Evolutionary conservation across 1,140 invertebrate species (phyloP).

Genomic region (Chironomus tepperi): DNA sequence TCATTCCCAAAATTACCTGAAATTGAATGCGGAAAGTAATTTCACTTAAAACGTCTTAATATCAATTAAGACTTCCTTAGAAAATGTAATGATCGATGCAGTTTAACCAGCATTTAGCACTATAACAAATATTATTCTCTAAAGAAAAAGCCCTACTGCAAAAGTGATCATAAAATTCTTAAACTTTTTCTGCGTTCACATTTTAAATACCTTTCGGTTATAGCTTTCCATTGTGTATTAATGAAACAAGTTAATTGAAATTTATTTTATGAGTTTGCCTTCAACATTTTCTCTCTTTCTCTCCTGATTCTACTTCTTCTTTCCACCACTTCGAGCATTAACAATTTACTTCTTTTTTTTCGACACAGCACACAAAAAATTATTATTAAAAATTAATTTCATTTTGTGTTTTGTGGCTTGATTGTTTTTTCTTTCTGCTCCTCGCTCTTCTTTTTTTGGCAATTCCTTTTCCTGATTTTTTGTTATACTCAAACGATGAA

Average conservation of each 20-base stretch:
- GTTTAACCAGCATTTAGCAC: no score
- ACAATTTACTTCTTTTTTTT: background rate
- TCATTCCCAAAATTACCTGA: no score
- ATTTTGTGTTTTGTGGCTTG: slow-evolving; percentile 17
- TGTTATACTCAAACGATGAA: background rate
- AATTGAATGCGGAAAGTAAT: no score
- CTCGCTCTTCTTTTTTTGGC: background rate
- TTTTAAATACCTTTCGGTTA: slow-evolving; percentile 9
- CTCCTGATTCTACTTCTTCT: background rate
- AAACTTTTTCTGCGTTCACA: background rate
- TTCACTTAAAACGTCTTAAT: no score
- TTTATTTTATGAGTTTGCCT: slow-evolving; percentile 22
- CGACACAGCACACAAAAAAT: background rate
- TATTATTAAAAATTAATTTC: slow-evolving; percentile 23
- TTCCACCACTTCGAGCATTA: background rate
- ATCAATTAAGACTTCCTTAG: no score
- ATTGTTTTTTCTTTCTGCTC: background rate
- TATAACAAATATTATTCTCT: no score
- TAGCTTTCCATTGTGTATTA: slow-evolving; percentile 23
- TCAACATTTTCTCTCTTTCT: background rate
- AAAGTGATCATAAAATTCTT: no score
- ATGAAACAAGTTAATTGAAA: slow-evolving; percentile 24
- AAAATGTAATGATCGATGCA: no score
- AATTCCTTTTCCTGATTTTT: background rate
- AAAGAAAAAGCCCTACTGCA: no score